A percentile compares a stretch with the other conserved stretches of the same genome.
phyloP scores from a whole-genome alignment of 2,888 invertebrate genomes.

The Megamerina dolium region DNA sequence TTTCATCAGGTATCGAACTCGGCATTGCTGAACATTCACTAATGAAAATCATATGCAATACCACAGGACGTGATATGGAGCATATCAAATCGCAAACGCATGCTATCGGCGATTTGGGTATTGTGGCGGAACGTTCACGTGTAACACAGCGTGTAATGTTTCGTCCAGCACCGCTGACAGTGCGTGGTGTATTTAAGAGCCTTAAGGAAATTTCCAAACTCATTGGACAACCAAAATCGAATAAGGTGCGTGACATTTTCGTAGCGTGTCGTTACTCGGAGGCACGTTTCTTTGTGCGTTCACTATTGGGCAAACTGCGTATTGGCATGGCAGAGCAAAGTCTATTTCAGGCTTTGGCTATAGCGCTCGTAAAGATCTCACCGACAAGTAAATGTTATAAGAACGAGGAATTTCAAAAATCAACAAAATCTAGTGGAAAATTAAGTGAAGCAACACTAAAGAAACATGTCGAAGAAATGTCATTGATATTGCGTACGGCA shows the following conservation, averaged over 20 bases:
- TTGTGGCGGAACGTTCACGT: conserved; percentile 80
- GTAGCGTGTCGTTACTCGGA: conserved; percentile 86
- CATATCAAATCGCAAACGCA: conserved; percentile 65
- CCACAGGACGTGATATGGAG: conserved; percentile 77
- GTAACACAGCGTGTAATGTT: conserved; percentile 84
- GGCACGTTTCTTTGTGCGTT: conserved; percentile 83
- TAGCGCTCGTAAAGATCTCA: conserved; percentile 68
- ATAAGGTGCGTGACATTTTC: conserved; percentile 85
- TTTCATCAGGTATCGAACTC: conserved; percentile 60
- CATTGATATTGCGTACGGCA: conserved; percentile 80
- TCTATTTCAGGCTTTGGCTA: conserved; percentile 81
- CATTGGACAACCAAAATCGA: conserved; percentile 79
- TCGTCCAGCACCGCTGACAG: conserved; percentile 70
- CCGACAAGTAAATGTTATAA: conserved; percentile 65
- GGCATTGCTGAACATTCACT: conserved; percentile 93
- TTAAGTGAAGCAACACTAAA: conserved; percentile 66
- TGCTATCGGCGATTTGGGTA: conserved; percentile 78
- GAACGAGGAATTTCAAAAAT: conserved; percentile 57
- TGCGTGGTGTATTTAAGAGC: conserved; percentile 71
- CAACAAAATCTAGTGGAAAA: conserved; percentile 60
- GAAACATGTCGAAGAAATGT: conserved; percentile 64
- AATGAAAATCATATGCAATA: conserved; percentile 89
- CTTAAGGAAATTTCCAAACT: conserved; percentile 81
- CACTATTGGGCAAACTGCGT: conserved; percentile 86
- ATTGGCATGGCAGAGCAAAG: conserved; percentile 98